Percentiles rank a stretch among this genome's conserved stretches.
Evolutionary conservation across 2,797 vertebrate species (phyloP).

Genomic region (Myiothlypis coronata): DNA sequence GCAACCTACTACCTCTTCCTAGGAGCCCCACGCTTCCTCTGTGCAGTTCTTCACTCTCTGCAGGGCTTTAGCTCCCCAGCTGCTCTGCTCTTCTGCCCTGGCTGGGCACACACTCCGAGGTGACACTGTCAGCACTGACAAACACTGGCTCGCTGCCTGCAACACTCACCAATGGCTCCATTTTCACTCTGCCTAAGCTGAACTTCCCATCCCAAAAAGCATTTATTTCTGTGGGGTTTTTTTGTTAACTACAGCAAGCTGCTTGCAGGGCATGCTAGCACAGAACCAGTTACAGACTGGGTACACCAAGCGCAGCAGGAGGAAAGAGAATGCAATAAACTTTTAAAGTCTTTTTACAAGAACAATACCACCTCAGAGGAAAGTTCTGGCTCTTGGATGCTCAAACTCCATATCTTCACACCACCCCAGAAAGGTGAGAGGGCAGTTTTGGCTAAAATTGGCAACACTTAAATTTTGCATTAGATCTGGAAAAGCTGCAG

Average conservation of each 20-base stretch:
- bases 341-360: not conserved
- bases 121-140: not conserved
- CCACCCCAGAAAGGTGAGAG: not conserved
- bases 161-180: not conserved
- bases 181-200: not conserved
- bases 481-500: not conserved
- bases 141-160: not conserved
- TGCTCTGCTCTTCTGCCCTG: constrained; percentile 33
- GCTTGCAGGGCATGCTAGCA: not conserved
- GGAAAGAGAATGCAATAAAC: not conserved
- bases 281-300: not conserved
- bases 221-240: no score
- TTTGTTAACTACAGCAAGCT: not conserved
- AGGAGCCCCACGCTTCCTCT: constrained; percentile 73
- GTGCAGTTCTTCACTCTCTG: constrained; percentile 59
- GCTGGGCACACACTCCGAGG: not conserved
- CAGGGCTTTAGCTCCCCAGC: not conserved
- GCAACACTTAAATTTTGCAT: not conserved
- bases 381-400: not conserved
- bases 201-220: not conserved
- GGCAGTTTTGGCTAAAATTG: not conserved
- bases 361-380: not conserved
- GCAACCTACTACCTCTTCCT: constrained; percentile 99
- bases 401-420: not conserved
- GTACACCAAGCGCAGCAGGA: not conserved